Evolutionary conservation across 2,113 vertebrate genomes (phyloP).

Genomic region (Chaenogobius annularis): DNA sequence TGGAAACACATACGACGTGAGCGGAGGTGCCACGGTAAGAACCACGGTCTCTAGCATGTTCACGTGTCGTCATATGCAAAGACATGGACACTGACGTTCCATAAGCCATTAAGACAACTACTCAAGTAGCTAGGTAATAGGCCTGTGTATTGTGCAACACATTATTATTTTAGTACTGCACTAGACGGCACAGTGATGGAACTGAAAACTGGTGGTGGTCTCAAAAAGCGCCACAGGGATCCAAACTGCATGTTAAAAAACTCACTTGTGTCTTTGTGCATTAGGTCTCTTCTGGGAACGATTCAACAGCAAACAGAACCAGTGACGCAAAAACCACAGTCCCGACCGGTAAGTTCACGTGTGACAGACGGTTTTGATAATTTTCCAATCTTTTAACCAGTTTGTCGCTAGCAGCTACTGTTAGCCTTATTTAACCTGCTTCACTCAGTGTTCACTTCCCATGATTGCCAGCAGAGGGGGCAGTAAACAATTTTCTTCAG

Average conservation of each 20-base stretch:
- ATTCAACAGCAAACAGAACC: neutral
- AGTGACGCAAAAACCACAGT: neutral
- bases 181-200: neutral
- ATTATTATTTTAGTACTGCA: neutral
- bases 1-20: constrained; percentile 49
- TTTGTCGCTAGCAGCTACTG: no score
- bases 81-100: no score
- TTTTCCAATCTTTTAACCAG: neutral
- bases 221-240: no score
- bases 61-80: neutral
- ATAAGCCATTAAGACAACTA: no score
- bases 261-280: neutral
- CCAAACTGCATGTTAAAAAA: neutral
- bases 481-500: neutral
- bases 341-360: neutral
- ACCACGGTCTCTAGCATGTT: neutral
- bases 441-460: no score
- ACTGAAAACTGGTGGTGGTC: no score
- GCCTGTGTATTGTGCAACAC: neutral
- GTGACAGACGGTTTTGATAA: neutral
- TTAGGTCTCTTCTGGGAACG: neutral
- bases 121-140: neutral
- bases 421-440: no score
- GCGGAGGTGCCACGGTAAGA: constrained; percentile 35
- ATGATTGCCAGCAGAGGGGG: no score